Base-by-base conservation (phyloP, 2,888 invertebrate species). In the Tipula unca region DNA sequence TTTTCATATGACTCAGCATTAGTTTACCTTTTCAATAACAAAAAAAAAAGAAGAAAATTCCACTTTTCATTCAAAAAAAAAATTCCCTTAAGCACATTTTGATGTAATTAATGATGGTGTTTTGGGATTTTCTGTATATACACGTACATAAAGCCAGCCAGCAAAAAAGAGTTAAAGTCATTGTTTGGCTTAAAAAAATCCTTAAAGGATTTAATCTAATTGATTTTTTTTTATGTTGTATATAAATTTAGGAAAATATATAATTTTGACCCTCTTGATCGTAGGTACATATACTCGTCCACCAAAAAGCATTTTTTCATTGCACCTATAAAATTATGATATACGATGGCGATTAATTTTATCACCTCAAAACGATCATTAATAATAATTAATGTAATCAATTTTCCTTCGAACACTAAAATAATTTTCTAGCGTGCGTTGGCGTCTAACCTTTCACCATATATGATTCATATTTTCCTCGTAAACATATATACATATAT, bases 1-100 rank as follows among this genome's bases (percentile, higher is more conserved):
- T 69, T 69, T 69, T 69, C 69, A 69, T 69, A 69, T 69, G 69
- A 69, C 69, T 69, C 69, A 69, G 69, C 69, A 69, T 69, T 69
- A 69, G 69, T 69, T 69, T 69, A 69, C 69, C 69, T 69, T 69
- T 69, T 69, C 69, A 69, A 69, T 69, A 69, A 69, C 10, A 69
- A 48, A 17, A 48, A 48, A n/a, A 54, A 54, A 54, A n/a, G 0
- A 48, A 48, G 17, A 17, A 48, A 48, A 48, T 17, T 48, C 48
- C 48, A 48, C 48, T 48, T 48, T 48, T 17, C 48, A 48, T 48
- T 48, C 17, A 48, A 48, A 48, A 48, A 32, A 32, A 48, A 69
- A 69, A 5, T 10, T 69, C 69, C 69, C 69, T 69, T 69, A 69
- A 69, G 69, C 69, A 69, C 69, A 69, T 69, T 69, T 25, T 69